Base-by-base conservation (phyloP, 2,797 vertebrate species). In the Astyanax mexicanus region DNA sequence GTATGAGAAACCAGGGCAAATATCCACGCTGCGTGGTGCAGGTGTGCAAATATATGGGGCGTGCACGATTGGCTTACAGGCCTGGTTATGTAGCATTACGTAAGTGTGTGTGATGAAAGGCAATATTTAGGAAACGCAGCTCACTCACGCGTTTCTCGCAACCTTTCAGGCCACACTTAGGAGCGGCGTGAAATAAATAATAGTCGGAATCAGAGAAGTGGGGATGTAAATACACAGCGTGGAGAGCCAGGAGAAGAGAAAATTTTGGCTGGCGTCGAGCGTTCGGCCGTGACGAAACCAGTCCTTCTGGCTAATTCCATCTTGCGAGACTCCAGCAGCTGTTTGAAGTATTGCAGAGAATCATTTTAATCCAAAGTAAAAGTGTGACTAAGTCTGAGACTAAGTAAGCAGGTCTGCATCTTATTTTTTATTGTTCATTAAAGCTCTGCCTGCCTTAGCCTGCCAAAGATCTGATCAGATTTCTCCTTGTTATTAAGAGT, bases 41-140 rank as follows among this genome's bases (percentile, higher is more conserved):
- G 67, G 74, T 72, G 69, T 75, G 78, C 44, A 49, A 51, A 62
- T 44, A 80, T 76, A 42, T 75, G 54, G 78, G 27, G 68, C 72
- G 67, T 15, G 25, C 37, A 40, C n/a, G 2, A 55, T 21, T 2
- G 25, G 40, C 21, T 70, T 61, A 37, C 40, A 71, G 49, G 54
- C 68, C 55, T 19, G n/a, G 69, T 72, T 72, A 58, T 45, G 54
- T 27, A 21, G 55, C 55, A 38, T 52, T 66, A 64, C 40, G 60
- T 17, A 64, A 54, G 45, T 11, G 2, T 44, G 35, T 21, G 25
- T 27, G 57, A 74, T 6, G 19, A 27, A 65, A 57, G 58, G 67
- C 60, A 75, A 70, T 75, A 57, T 79, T 51, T 42, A 51, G 51
- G 57, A 35, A 58, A 45, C 3, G 7, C 29, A 55, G 12, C 58